These are phyloP conservation scores for Corynorhinus townsendii DNA, from an alignment of 2,113 vertebrate species.

Conservation along the genomic window DNA sequence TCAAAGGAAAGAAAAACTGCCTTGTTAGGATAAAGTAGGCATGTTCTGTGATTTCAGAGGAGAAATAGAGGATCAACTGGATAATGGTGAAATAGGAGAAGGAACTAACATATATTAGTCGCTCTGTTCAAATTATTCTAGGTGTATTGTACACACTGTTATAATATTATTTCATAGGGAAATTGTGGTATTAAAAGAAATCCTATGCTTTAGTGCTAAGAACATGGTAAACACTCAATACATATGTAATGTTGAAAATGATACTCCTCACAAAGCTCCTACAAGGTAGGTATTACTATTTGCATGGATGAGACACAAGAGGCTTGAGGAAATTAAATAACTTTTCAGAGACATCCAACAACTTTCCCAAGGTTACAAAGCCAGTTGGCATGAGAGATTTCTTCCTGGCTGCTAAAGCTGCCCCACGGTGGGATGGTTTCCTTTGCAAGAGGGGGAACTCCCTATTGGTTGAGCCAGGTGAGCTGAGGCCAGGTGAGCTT, in stretches of 20 bases:
- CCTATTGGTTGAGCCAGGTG: not conserved
- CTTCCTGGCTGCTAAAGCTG: not conserved
- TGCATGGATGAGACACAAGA: not conserved
- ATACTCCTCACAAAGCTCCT: not conserved
- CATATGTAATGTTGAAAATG: not conserved
- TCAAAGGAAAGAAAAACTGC: not conserved
- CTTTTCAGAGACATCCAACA: not conserved
- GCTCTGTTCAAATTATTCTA: not conserved
- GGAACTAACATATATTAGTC: not conserved
- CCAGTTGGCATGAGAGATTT: not conserved
- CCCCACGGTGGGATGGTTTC: not conserved
- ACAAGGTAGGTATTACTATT: not conserved
- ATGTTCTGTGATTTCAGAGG: not conserved
- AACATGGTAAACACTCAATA: not conserved
- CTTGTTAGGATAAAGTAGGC: not conserved
- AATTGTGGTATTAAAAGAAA: not conserved
- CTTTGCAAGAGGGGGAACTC: not conserved
- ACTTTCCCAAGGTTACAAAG: not conserved
- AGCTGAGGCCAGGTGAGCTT: not conserved
- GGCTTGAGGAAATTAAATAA: not conserved
- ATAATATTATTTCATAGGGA: not conserved
- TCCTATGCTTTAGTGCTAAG: not conserved
- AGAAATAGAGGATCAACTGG: not conserved
- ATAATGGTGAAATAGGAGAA: not conserved
- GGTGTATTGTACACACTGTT: not conserved